Evolutionary conservation across 2,113 vertebrate genomes (phyloP).

Genomic region (Myocastor coypus): DNA sequence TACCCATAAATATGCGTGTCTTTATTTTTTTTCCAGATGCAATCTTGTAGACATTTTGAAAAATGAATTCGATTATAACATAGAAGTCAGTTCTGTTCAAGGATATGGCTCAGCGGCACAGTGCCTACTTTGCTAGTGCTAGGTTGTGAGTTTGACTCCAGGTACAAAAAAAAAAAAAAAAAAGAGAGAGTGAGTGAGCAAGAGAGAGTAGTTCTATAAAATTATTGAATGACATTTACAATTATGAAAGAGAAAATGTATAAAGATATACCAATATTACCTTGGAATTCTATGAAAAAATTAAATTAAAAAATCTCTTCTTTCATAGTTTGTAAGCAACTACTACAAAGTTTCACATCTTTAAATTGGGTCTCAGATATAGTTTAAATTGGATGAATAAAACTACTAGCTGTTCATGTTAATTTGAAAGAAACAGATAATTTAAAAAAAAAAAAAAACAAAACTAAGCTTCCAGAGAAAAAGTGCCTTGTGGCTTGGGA

Average conservation of each 20-base stretch:
- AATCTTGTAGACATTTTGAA: not conserved
- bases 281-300: constrained; percentile 20
- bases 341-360: not conserved
- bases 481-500: not conserved
- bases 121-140: no score
- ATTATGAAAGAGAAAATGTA: not conserved
- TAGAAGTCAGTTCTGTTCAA: not conserved
- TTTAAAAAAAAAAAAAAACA: not conserved
- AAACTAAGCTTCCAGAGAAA: not conserved
- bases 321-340: not conserved
- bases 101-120: no score
- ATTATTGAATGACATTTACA: not conserved
- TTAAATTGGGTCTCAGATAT: not conserved
- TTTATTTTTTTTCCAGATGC: constrained; percentile 14
- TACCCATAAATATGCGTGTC: not conserved
- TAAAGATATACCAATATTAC: not conserved
- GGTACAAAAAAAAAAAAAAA: no score
- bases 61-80: not conserved
- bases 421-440: not conserved
- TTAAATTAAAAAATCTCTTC: not conserved
- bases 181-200: no score
- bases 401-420: not conserved
- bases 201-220: not conserved
- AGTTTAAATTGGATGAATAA: constrained; percentile 25
- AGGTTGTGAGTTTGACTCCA: no score